Base-by-base conservation (phyloP, 2,888 invertebrate species). In the Melipona bicolor region DNA sequence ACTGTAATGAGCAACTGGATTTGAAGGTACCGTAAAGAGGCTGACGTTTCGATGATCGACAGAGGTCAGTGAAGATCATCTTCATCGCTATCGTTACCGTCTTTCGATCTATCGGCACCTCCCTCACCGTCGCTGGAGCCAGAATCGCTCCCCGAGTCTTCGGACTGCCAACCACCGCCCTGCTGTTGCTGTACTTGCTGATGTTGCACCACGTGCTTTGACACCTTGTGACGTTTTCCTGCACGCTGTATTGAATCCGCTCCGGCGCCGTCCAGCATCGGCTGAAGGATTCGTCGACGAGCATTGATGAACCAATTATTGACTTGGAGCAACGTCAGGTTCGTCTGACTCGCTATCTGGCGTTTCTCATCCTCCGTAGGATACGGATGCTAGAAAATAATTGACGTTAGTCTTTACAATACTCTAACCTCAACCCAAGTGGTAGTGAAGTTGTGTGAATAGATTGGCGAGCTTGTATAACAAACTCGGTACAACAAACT, bases 221-320 rank as follows among this genome's bases (percentile, higher is more conserved):
- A 94, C 50, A 93, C 93, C 83, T 95, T 95, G 83, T 94, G 95
- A 78, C 94, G 93, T 86, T 94, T 94, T 5, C 94, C 94, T 19
- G 93, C 91, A 65, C 94, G 92, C 83, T 93, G 89, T 50, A 92
- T 81, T 36, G 93, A 90, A 69, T 94, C 95, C 5, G 95, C 95
- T 36, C 96, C 96, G 70, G 96, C 96, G 21, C 96, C 96, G 93
- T 98, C 98, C 71, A 98, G 94, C 98, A 98, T 99, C 0, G 98
- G 98, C 94, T 98, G 98, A 76, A 98, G 95, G 91, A 98, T 98
- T 89, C 98, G 95, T 81, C 99, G 96, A 59, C 99, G 95, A 4
- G 99, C 99, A 95, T 99, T 99, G 88, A 99, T 98, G 95, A 99
- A 98, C 98, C 98, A 98, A 93, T 98, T 98, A 95, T 98, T 98